Evolutionary conservation across 2,888 invertebrate species (phyloP), one percentile per base, ranked within the genome.

Genomic region (Chrysina gloriosa): DNA sequence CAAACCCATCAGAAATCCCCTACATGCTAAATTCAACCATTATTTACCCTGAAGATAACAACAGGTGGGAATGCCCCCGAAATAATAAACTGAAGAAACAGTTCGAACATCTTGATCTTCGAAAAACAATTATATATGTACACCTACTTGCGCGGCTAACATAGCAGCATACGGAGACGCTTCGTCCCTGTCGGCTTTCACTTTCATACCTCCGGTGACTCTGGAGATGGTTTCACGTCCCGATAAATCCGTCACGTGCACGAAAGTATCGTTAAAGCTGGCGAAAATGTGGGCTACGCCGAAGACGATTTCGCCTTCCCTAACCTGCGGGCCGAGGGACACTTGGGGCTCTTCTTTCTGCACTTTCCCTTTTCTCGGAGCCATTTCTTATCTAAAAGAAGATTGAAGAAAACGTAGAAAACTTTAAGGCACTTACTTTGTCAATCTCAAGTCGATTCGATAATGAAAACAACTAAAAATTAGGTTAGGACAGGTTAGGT

Each of bases 151-250:
- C 74, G 98, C 98, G 77, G 99, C 99, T 86, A 99, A 96, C 99
- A 99, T 99, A 90, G 99, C 99, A 80, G 99, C 99, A 83, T 99
- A 99, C 52, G 99, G 99, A 50, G 98, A 98, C 73, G 99, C 97
- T 86, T 99, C 99, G 85, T 99, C 99, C 88, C 99, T 92, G 87
- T 99, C 99, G 77, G 99, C 99, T 86, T 99, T 99, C 50, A 99
- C 99, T 87, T 99, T 99, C 99, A 99, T 99, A 70, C 96, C 96
- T 78, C 96, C 96, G 76, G 99, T 99, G 64, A 99, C 96, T 81
- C 98, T 89, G 74, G 94, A 93, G 79, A 95, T 95, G 11, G 95
- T 95, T 90, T 95, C 95, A 80, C 94, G 92, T 76, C 99, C 99
- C 68, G 98, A 99, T 79, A 99, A 88, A 86, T 99, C 99, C 11